phyloP scores from a whole-genome alignment of 1,140 invertebrate genomes.

The Heliconius himera region DNA sequence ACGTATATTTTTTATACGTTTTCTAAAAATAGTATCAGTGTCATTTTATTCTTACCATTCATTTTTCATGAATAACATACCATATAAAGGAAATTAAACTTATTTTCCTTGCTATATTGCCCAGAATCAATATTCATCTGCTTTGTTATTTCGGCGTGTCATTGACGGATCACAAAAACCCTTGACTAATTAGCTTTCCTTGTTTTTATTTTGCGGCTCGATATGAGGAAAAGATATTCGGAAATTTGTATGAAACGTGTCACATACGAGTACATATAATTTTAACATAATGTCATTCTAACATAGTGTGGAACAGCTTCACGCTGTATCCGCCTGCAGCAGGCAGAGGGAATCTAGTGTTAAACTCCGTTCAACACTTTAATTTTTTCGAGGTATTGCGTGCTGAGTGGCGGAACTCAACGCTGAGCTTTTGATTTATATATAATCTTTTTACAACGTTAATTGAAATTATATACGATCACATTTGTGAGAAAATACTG shows the following conservation, averaged over 20 bases:
- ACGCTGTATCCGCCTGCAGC: no score
- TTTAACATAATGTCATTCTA: neutral
- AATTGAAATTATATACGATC: no score
- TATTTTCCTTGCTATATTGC: slow-evolving; percentile 8
- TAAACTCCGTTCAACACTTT: no score
- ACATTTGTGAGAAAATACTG: no score
- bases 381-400: no score
- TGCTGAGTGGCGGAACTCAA: no score
- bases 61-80: neutral
- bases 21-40: no score
- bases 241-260: neutral
- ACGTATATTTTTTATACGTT: no score
- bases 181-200: slow-evolving; percentile 23
- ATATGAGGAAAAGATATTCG: neutral
- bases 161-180: slow-evolving; percentile 19
- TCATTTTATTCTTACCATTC: no score
- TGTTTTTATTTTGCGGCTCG: neutral
- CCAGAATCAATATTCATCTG: slow-evolving; percentile 30
- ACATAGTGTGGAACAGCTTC: neutral
- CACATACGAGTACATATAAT: neutral
- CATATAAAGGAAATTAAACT: neutral
- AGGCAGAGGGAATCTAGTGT: no score
- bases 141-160: slow-evolving; percentile 22
- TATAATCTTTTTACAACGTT: no score
- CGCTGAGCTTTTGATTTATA: no score